phyloP scores from a whole-genome alignment of 2,888 invertebrate genomes.

The Unio delphinus region DNA sequence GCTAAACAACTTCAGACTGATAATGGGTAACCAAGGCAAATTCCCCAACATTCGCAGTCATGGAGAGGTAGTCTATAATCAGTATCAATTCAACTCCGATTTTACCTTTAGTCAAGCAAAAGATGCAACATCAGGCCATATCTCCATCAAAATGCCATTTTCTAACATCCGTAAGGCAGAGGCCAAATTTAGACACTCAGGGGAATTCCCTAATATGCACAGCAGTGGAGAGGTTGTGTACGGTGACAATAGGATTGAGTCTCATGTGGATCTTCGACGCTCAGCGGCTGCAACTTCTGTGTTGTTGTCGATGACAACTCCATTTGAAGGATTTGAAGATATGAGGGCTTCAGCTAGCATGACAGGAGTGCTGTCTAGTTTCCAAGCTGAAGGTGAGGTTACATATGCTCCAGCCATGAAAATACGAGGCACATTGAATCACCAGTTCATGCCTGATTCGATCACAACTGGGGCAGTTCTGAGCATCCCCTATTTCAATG shows the following conservation, averaged over 20 bases:
- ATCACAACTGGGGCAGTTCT: conserved; percentile 20
- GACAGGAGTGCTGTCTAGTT: conserved; percentile 28
- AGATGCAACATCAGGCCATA: no score
- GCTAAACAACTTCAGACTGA: no score
- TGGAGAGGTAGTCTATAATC: conserved; percentile 30
- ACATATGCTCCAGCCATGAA: conserved; percentile 32
- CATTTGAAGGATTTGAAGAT: conserved; percentile 23
- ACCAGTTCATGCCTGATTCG: conserved; percentile 21
- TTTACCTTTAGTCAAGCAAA: conserved; percentile 18
- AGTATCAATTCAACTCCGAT: conserved; percentile 22
- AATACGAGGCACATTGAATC: conserved; percentile 21
- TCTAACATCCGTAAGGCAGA: no score
- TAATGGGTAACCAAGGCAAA: conserved; percentile 6
- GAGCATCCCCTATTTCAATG: conserved; percentile 31
- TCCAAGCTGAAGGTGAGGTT: conserved; percentile 35
- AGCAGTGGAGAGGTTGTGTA: not conserved
- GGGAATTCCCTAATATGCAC: no score
- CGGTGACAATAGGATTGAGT: not conserved
- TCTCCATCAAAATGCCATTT: no score
- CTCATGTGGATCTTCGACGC: not conserved
- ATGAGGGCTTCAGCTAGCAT: conserved; percentile 25
- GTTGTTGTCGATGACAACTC: not conserved
- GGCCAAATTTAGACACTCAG: no score
- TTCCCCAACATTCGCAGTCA: conserved; percentile 28
- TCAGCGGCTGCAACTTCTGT: conserved; percentile 1